Conservation (phyloP, 2,113 vertebrate genomes). For the Cisticola juncidis region DNA sequence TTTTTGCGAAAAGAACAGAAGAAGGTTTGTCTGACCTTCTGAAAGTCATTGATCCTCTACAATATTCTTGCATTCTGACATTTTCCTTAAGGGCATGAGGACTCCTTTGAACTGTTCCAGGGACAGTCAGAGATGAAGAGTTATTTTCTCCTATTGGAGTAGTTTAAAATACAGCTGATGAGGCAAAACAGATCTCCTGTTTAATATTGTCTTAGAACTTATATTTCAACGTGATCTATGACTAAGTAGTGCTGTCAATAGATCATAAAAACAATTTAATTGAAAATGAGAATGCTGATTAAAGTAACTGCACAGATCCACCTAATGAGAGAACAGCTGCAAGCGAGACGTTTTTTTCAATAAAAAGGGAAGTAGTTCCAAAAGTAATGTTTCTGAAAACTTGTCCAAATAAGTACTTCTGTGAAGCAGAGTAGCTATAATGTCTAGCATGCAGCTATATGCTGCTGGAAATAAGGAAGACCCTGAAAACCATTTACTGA, state of each 20-base stretch:
- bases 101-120: background rate
- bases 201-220: background rate
- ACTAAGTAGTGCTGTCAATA: background rate
- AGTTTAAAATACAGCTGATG: conserved; percentile 4
- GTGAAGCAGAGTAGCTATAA: background rate
- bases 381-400: background rate
- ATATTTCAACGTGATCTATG: background rate
- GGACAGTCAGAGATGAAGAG: background rate
- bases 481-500: background rate
- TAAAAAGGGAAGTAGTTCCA: background rate
- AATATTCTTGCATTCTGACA: background rate
- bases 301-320: background rate
- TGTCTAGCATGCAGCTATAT: background rate
- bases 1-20: background rate
- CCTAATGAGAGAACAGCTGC: background rate
- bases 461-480: background rate
- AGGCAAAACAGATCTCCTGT: background rate
- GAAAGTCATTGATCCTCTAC: conserved; percentile 6
- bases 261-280: background rate
- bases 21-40: background rate
- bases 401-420: background rate
- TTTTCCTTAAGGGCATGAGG: background rate
- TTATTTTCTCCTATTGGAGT: background rate
- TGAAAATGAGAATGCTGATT: background rate
- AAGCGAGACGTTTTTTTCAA: background rate